A percentile compares a stretch with the other conserved stretches of the same genome.
These are phyloP conservation scores for Lymantria monacha DNA, from an alignment of 2,888 invertebrate genomes.

Conservation along the genomic window DNA sequence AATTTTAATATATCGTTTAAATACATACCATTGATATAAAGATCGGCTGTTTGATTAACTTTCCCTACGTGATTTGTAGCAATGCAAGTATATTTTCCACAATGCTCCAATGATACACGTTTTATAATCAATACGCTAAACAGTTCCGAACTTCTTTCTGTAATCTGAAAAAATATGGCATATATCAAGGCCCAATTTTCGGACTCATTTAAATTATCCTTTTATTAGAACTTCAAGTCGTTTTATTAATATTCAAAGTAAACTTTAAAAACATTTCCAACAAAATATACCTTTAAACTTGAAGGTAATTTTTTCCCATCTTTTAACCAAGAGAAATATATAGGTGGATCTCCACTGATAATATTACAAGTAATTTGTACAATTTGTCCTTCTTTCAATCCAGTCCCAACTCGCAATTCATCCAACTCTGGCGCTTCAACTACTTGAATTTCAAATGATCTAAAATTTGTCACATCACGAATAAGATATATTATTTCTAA, in stretches of 20 bases:
- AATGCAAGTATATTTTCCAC: conserved; percentile 87
- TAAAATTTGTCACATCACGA: conserved; percentile 31
- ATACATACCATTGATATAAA: conserved; percentile 85
- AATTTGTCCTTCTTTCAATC: conserved; percentile 91
- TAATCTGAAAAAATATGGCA: conserved; percentile 66
- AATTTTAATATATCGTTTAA: background rate
- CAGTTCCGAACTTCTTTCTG: conserved; percentile 86
- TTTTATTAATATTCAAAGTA: background rate
- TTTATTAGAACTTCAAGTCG: background rate
- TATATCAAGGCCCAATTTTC: conserved; percentile 18
- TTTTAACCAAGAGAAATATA: conserved; percentile 87
- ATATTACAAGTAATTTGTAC: conserved; percentile 92
- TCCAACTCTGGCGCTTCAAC: conserved; percentile 91
- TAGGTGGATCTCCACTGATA: conserved; percentile 86
- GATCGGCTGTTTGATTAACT: conserved; percentile 86
- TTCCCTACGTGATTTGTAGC: conserved; percentile 88
- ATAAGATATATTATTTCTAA: background rate
- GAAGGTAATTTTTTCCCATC: conserved; percentile 85
- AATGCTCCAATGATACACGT: conserved; percentile 85
- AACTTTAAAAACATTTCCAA: background rate
- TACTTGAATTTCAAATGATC: conserved; percentile 86
- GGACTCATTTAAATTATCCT: conserved; percentile 3
- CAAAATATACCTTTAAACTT: conserved; percentile 80
- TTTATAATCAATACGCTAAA: conserved; percentile 87
- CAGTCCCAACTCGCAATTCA: conserved; percentile 90